Evolutionary conservation across 2,888 invertebrate genomes (phyloP).

Genomic region (Xestoiulus laeticollis): DNA sequence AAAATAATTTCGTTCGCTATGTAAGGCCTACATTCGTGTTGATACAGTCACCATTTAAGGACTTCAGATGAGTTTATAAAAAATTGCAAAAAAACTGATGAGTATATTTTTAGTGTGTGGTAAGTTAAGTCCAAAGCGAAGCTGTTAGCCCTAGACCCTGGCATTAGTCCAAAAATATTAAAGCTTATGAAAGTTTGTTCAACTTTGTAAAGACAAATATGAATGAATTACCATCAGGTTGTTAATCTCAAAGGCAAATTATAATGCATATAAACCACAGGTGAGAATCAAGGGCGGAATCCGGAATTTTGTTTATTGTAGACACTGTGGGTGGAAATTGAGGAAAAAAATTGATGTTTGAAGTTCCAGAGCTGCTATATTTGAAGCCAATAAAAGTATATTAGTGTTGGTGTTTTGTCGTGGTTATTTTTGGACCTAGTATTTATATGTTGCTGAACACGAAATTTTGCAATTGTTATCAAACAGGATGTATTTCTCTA

Average conservation of each 20-base stretch:
- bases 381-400: background rate
- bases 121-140: no score
- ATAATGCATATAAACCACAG: constrained; percentile 32
- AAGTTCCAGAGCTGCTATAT: background rate
- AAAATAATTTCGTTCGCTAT: no score
- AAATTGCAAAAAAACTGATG: no score
- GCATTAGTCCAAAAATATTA: background rate
- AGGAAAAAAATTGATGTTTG: constrained; percentile 3
- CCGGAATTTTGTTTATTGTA: constrained; percentile 13
- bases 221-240: background rate
- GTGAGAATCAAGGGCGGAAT: constrained; percentile 30
- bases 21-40: no score
- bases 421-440: no score
- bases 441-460: no score
- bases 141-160: background rate
- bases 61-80: no score
- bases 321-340: background rate
- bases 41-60: no score
- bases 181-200: background rate
- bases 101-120: no score
- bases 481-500: background rate
- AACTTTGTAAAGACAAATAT: constrained; percentile 6
- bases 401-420: background rate
- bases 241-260: constrained; percentile 19
- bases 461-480: background rate